Evolutionary conservation across 2,797 vertebrate species (phyloP), one percentile per base, ranked within the genome.

Genomic region (Amblyraja radiata): DNA sequence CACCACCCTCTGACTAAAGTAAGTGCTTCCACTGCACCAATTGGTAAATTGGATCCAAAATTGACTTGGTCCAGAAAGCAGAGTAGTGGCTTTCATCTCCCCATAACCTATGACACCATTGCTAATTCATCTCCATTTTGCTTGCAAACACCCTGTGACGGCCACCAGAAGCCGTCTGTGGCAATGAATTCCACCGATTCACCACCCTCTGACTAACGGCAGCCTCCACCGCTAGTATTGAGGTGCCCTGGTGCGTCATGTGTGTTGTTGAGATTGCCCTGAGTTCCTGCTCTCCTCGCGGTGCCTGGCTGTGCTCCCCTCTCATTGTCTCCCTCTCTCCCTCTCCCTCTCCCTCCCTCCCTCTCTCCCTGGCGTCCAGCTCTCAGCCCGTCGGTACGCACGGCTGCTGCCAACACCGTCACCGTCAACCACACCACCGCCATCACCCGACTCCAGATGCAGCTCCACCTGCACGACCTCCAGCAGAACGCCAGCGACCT

Each of bases 401-500:
- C 97, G 0, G 96, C 96, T 86, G 94, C 93, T 93, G 94, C 94
- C 95, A 96, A 3, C 46, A 46, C 46, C 94, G 0, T 96, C 96
- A 46, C 46, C 0, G 96, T 95, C 0, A 96, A 95, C 2, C 98
- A 97, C 94, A 95, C 97, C 95, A 97, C 97, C 4, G 96, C 97
- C 13, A 94, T 98, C 93, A 96, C 95, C 93, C 97, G 97, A 79
- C 94, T 99, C 94, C 98, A 99, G 96, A 98, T 99, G 98, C 98
- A 99, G 96, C 97, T 99, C 93, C 98, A 99, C 94, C 97, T 99
- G 94, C 98, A 98, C 0, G 98, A 98, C 94, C 96, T 99, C 94
- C 98, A 99, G 96, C 98, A 98, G 94, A 99, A 98, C 0, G 97
- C 99, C 95, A 98, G 97, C 0, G 98, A 99, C 95, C 97, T 99